These are phyloP conservation scores for Gari tellinella DNA, from an alignment of 2,888 invertebrate species.

Conservation along the genomic window DNA sequence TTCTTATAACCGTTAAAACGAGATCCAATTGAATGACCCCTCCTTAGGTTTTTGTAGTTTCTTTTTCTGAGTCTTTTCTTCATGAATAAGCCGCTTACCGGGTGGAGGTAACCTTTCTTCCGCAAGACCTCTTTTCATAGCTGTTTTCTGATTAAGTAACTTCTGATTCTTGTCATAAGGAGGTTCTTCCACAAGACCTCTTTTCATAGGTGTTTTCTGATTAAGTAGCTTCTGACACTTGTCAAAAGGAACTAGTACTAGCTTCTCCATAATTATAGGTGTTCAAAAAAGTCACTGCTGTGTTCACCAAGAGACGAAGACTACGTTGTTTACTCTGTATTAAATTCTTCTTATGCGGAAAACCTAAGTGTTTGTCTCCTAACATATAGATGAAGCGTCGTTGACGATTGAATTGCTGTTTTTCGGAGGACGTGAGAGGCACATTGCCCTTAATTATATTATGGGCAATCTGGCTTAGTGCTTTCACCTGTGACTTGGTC, in stretches of 20 bases:
- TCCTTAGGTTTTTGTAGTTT: too few species aligned
- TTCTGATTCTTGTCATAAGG: constrained; percentile 31
- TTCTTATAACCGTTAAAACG: too few species aligned
- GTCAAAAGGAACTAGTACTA: constrained; percentile 25
- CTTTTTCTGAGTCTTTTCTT: too few species aligned
- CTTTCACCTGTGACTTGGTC: constrained; percentile 31
- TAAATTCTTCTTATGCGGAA: constrained; percentile 3
- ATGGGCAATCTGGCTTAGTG: constrained; percentile 22
- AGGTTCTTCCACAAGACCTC: too few species aligned
- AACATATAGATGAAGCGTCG: constrained; percentile 20
- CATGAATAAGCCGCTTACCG: too few species aligned
- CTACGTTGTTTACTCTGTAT: constrained; percentile 2
- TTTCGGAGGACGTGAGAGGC: constrained; percentile 5
- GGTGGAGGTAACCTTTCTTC: too few species aligned
- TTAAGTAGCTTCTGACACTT: constrained; percentile 19
- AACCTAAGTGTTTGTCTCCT: constrained; percentile 16
- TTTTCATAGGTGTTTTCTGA: too few species aligned
- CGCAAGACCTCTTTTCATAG: too few species aligned
- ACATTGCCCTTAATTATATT: constrained; percentile 18
- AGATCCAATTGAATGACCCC: too few species aligned
- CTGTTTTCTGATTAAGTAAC: neutral
- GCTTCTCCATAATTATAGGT: constrained; percentile 27
- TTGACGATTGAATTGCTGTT: constrained; percentile 13
- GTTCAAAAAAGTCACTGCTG: constrained; percentile 17
- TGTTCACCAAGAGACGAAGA: constrained; percentile 8